Evolutionary conservation across 2,797 vertebrate genomes (phyloP), one percentile per base, ranked within the genome.

Genomic region (Dendrocincla tyrannina): DNA sequence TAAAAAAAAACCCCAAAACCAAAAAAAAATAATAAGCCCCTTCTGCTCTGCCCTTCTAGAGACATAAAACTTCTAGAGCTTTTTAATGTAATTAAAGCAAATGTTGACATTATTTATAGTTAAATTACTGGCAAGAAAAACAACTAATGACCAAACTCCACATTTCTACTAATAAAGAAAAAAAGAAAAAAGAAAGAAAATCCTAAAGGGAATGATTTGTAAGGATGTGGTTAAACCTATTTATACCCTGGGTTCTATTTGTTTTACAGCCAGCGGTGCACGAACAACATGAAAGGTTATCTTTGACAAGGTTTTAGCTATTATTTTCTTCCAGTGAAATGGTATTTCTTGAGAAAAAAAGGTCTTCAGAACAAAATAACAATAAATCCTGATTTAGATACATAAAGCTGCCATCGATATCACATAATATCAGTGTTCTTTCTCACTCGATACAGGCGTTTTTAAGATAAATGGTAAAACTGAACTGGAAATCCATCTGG

Each of bases 351-450:
- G 97, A 97, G 96, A 97, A 98, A 98, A 99, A 98, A 99, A 99
- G 99, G 99, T 99, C 99, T 99, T 99, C 98, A 98, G 99, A 99
- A 99, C 99, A 99, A 99, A 99, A 99, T 99, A 99, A 99, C 98
- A 98, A 99, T 99, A 99, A 99, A 99, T 99, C 99, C 98, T 98
- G 98, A 98, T 98, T 98, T 98, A 99, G 98, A 98, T 98, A 99
- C 98, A 99, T 99, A 99, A 99, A 99, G 98, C 98, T 99, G 99
- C 99, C 99, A 99, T 99, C 99, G 99, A 99, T 99, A 99, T 99
- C 99, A 99, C 98, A 99, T 98, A 98, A 99, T 98, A 99, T 99
- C 99, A 99, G 99, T 99, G 99, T 99, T 99, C 98, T 98, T 99
- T 99, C 99, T 99, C 98, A 99, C 98, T 99, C 98, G 97, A 98